phyloP scores from a whole-genome alignment of 1,140 invertebrate species.

The Leguminivora glycinivorella region DNA sequence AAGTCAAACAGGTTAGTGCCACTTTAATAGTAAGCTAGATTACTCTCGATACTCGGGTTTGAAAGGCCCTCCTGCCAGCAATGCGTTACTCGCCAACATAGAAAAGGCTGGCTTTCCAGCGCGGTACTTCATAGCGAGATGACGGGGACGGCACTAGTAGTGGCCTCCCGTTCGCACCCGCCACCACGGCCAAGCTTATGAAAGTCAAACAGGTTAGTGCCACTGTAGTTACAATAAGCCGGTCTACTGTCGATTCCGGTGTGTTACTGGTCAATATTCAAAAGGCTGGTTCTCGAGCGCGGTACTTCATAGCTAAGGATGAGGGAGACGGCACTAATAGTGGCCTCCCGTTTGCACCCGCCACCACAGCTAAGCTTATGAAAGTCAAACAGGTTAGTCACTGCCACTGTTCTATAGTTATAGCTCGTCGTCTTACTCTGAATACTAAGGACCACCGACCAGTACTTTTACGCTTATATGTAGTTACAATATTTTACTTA shows the following conservation, averaged over 20 bases:
- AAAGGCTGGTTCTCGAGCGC: constrained; percentile 56
- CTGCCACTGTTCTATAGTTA: constrained; percentile 1
- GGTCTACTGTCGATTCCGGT: constrained; percentile 56
- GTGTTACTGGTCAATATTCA: constrained; percentile 67
- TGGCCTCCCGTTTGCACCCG: constrained; percentile 63
- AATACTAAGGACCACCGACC: constrained; percentile 58
- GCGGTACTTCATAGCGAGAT: constrained; percentile 65
- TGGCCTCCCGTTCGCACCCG: constrained; percentile 63
- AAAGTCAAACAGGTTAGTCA: constrained; percentile 69
- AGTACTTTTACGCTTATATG: too few species aligned
- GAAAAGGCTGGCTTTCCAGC: constrained; percentile 62
- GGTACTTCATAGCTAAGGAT: constrained; percentile 64
- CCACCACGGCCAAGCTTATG: constrained; percentile 73
- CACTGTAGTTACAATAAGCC: too few species aligned
- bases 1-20: constrained; percentile 63
- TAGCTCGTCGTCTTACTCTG: too few species aligned
- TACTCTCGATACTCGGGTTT: constrained; percentile 53
- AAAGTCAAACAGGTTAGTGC: constrained; percentile 65
- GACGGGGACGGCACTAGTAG: constrained; percentile 62
- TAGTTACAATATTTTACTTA: too few species aligned
- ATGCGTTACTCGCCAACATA: constrained; percentile 64
- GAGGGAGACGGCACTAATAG: constrained; percentile 62
- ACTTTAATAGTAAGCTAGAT: too few species aligned
- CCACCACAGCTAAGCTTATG: constrained; percentile 73
- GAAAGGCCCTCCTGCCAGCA: constrained; percentile 60